A percentile compares a stretch with the other conserved stretches of the same genome.
Evolutionary conservation across 2,888 invertebrate species (phyloP).

Genomic region (Ennomos erosarius): DNA sequence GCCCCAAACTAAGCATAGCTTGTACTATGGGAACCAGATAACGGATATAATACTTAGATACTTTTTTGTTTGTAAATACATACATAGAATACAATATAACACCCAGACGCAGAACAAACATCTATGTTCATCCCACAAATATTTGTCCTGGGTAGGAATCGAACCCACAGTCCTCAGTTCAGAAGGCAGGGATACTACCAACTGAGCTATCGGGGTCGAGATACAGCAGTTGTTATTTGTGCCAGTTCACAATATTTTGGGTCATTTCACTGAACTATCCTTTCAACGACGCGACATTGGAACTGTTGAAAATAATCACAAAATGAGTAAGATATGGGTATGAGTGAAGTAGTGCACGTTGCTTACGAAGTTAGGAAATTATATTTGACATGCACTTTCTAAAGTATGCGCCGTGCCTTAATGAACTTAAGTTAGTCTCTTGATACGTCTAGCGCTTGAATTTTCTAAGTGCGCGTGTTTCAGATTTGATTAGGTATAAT

Average conservation of each 20-base stretch:
- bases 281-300: too few species aligned
- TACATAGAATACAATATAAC: too few species aligned
- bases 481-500: neutral
- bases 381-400: slow-evolving; percentile 3
- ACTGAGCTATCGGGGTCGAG: too few species aligned
- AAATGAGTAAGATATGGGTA: slow-evolving; percentile 2
- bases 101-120: too few species aligned
- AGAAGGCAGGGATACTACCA: too few species aligned
- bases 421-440: neutral
- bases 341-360: neutral
- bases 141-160: too few species aligned
- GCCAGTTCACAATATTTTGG: neutral
- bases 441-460: neutral
- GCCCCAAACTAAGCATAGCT: too few species aligned
- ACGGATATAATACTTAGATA: too few species aligned
- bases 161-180: too few species aligned
- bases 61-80: too few species aligned
- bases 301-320: slow-evolving; percentile 2
- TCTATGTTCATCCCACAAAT: too few species aligned
- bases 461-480: neutral
- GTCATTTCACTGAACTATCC: neutral
- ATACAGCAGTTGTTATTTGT: neutral
- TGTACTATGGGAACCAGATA: too few species aligned
- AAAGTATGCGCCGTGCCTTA: slow-evolving; percentile 2
- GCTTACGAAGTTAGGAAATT: neutral